A percentile compares a stretch with the other conserved stretches of the same genome.
phyloP scores from a whole-genome alignment of 2,113 vertebrate genomes.

The Semnornis frantzii region DNA sequence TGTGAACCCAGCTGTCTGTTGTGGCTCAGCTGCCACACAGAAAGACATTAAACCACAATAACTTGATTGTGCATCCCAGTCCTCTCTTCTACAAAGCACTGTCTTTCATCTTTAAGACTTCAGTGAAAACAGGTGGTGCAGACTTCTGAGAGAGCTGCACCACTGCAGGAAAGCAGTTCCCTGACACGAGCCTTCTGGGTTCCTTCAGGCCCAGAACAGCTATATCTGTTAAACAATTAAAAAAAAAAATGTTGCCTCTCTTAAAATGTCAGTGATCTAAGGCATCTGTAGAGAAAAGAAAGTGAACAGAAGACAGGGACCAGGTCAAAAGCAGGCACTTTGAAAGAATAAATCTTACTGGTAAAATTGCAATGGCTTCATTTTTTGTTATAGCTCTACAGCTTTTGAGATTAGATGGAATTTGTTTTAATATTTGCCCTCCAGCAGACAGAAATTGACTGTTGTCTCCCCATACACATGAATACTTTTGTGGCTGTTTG shows the following conservation, averaged over 20 bases:
- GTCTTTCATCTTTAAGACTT: background rate
- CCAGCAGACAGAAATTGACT: background rate
- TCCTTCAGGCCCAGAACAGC: background rate
- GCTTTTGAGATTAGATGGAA: slow-evolving; percentile 1
- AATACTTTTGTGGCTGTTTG: too few species aligned
- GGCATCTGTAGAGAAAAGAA: background rate
- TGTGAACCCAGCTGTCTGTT: background rate
- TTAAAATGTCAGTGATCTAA: background rate
- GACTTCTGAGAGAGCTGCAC: background rate
- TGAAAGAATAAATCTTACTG: background rate
- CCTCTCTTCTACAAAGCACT: background rate
- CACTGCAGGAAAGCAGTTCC: background rate
- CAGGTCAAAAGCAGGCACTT: background rate
- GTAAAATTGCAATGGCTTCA: background rate
- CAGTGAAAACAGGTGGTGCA: background rate
- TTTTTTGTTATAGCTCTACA: background rate
- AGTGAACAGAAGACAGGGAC: background rate
- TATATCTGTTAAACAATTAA: background rate
- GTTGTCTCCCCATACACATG: background rate
- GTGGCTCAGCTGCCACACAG: slow-evolving; percentile 4
- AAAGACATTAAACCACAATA: background rate
- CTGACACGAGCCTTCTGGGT: background rate
- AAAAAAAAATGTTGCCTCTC: background rate
- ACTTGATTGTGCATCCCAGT: background rate
- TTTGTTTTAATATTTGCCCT: background rate